These are phyloP conservation scores for Hypomesus transpacificus DNA, from an alignment of 2,113 vertebrate genomes.

Conservation along the genomic window DNA sequence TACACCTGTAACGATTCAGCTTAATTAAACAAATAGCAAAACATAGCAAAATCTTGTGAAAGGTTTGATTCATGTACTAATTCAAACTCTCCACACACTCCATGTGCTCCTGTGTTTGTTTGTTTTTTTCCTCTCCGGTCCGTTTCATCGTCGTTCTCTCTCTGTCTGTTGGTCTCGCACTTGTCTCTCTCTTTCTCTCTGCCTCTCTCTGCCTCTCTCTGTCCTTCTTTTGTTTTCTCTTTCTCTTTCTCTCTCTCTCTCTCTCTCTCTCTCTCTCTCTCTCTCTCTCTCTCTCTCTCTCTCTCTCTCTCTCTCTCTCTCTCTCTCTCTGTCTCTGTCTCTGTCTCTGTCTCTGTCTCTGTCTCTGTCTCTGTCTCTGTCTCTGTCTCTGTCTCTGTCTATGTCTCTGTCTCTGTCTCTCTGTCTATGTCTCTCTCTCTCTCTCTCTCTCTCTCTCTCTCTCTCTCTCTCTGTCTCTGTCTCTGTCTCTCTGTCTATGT, in stretches of 20 bases:
- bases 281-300: background rate
- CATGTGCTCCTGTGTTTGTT: too few relatives aligned
- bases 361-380: slow-evolving; percentile 25
- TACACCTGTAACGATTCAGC: too few relatives aligned
- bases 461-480: slow-evolving; percentile 23
- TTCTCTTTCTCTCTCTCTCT: slow-evolving; percentile 28
- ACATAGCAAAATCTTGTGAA: too few relatives aligned
- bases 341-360: slow-evolving; percentile 40
- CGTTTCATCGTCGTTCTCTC: too few relatives aligned
- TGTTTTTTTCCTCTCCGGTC: too few relatives aligned
- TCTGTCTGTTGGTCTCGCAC: too few relatives aligned
- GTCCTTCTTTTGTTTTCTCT: background rate
- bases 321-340: slow-evolving; percentile 14
- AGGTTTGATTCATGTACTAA: background rate
- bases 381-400: too few relatives aligned
- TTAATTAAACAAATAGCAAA: too few relatives aligned
- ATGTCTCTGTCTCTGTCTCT: background rate
- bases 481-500: background rate
- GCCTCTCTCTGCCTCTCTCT: too few relatives aligned
- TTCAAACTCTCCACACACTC: background rate
- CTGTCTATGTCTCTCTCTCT: slow-evolving; percentile 4
- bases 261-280: slow-evolving; percentile 33
- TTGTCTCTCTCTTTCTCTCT: background rate
- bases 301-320: slow-evolving; percentile 36
- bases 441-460: slow-evolving; percentile 32